phyloP scores from a whole-genome alignment of 2,888 invertebrate genomes.

The Orgyia antiqua region DNA sequence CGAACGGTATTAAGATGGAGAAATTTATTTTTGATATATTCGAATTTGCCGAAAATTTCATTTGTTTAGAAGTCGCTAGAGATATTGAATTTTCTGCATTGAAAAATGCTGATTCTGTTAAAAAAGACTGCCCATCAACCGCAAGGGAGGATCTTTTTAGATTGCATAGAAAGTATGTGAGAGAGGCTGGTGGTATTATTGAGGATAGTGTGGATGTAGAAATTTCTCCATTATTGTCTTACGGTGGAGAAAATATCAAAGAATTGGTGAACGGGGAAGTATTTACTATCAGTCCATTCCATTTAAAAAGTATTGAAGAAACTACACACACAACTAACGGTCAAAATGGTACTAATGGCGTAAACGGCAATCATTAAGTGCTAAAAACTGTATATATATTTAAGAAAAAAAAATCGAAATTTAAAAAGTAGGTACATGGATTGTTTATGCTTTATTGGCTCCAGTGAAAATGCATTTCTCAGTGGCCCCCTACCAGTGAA shows the following conservation, averaged over 20 bases:
- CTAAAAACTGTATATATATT: too few species aligned
- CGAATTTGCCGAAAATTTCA: constrained; percentile 93
- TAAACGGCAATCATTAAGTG: constrained; percentile 55
- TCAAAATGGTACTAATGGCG: constrained; percentile 56
- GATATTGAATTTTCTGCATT: constrained; percentile 97
- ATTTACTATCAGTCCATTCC: constrained; percentile 81
- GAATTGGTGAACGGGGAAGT: constrained; percentile 81
- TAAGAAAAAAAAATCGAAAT: too few species aligned
- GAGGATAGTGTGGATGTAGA: constrained; percentile 85
- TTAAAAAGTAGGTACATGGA: too few species aligned
- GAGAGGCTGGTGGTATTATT: constrained; percentile 88
- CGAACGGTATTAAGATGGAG: constrained; percentile 99
- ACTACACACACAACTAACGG: too few species aligned
- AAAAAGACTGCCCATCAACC: constrained; percentile 94
- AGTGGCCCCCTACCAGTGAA: too few species aligned
- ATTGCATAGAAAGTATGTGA: constrained; percentile 88
- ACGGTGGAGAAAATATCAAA: constrained; percentile 91
- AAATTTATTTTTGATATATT: constrained; percentile 99
- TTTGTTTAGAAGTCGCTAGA: constrained; percentile 94
- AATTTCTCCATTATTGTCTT: constrained; percentile 94
- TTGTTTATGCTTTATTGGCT: too few species aligned
- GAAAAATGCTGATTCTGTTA: constrained; percentile 93
- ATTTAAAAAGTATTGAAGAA: constrained; percentile 71
- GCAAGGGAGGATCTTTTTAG: constrained; percentile 86
- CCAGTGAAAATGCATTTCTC: too few species aligned